Evolutionary conservation across 2,113 vertebrate species (phyloP).

Genomic region (Pseudorhombus dupliciocellatus): DNA sequence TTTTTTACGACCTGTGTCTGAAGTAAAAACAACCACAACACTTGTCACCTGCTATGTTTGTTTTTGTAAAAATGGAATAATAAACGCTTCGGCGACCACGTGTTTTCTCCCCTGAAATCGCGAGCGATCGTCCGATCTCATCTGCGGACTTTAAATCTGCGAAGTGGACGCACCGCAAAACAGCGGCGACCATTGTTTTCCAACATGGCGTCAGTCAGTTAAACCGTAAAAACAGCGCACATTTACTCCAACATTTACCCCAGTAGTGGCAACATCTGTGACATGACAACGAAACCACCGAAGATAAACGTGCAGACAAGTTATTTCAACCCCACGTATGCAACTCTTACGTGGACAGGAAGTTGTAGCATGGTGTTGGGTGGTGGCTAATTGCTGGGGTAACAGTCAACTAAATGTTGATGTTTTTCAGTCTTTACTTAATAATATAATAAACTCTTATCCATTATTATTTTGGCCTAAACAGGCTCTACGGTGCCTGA

Average conservation of each 20-base stretch:
- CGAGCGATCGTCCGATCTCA: too few relatives aligned
- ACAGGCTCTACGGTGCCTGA: too few relatives aligned
- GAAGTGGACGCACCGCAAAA: too few relatives aligned
- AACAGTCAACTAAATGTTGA: background rate
- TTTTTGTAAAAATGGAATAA: too few relatives aligned
- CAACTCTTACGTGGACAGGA: background rate
- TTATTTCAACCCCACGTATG: background rate
- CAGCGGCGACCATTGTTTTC: background rate
- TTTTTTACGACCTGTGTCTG: constrained; percentile 19
- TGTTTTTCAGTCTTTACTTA: background rate
- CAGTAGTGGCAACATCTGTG: background rate
- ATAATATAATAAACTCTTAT: background rate
- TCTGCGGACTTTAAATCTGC: too few relatives aligned
- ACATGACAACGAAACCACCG: background rate
- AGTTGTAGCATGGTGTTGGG: background rate
- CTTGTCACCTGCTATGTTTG: background rate
- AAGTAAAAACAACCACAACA: background rate
- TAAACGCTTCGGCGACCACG: too few relatives aligned
- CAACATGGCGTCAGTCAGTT: constrained; percentile 23
- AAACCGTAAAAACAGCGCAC: background rate
- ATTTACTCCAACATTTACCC: background rate
- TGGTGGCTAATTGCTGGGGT: background rate
- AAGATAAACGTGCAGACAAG: background rate
- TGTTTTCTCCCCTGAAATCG: too few relatives aligned
- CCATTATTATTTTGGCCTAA: background rate